These are phyloP conservation scores for Rhizomys pruinosus DNA, from an alignment of 2,113 vertebrate genomes.

Conservation along the genomic window DNA sequence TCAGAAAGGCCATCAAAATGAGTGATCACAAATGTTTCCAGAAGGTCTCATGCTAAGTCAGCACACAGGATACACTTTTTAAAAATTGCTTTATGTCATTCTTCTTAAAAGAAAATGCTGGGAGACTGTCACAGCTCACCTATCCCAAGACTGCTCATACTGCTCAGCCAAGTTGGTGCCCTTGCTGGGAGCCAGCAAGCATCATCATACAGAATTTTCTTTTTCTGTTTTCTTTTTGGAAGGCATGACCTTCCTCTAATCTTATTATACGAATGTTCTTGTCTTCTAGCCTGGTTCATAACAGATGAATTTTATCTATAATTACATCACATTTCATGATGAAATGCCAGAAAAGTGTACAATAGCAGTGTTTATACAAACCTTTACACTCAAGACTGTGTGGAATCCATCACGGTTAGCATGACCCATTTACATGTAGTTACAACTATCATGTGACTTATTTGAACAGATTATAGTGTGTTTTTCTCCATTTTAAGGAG, in stretches of 20 bases:
- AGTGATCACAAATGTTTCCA: conserved; percentile 67
- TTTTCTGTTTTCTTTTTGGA: conserved; percentile 13
- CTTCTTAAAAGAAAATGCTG: conserved; percentile 51
- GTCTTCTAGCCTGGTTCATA: conserved; percentile 15
- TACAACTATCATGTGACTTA: conserved; percentile 22
- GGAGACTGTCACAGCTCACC: not conserved
- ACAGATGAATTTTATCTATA: conserved; percentile 28
- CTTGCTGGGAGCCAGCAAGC: conserved; percentile 10
- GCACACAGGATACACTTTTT: conserved; percentile 11
- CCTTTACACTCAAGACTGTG: conserved; percentile 21
- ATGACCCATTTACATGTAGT: conserved; percentile 25
- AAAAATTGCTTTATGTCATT: conserved; percentile 43
- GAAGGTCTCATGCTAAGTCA: conserved; percentile 56
- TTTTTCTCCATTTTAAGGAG: not conserved
- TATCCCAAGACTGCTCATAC: not conserved
- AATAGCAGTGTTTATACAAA: conserved; percentile 49
- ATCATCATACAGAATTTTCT: not conserved
- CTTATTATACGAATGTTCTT: not conserved
- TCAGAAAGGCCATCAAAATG: conserved; percentile 64
- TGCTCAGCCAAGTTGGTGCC: conserved; percentile 4
- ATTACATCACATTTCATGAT: conserved; percentile 50
- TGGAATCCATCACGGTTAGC: conserved; percentile 26
- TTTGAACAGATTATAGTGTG: not conserved
- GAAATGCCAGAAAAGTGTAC: not conserved
- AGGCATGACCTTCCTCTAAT: conserved; percentile 6